Evolutionary conservation across 2,888 invertebrate species (phyloP), one percentile per base, ranked within the genome.

Genomic region (Pimpla rufipes): DNA sequence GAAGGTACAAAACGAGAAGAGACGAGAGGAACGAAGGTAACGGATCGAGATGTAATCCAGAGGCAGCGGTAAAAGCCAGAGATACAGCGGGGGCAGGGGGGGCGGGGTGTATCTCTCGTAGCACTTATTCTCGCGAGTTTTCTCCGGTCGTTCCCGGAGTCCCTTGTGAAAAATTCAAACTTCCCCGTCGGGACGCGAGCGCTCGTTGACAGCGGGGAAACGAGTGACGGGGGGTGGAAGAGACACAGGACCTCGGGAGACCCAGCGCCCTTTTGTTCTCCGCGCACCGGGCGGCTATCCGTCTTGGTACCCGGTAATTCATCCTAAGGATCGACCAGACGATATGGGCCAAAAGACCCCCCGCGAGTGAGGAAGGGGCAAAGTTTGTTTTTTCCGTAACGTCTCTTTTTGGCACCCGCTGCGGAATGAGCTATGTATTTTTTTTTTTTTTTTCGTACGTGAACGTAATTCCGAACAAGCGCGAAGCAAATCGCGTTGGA

Each of bases 251-350:
- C 71, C 70, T 85, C 57, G 62, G 80, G 77, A 47, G 13, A 84
- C 77, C 78, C 80, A 74, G 78, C 76, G 73, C 64, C 81, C 68
- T 74, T 64, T 64, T 74, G 80, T 79, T 55, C 78, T 77, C 64
- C 66, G 68, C 66, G 64, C 64, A 78, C 42, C 52, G 70, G 77
- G 47, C 52, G 68, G 77, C 78, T 47, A 87, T 87, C 79, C 82
- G 47, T 87, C 82, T 87, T 85, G 82, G 47, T 75, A 55, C 35
- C 71, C 86, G 80, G 87, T 87, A 87, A 87, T 87, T 87, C 77
- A 78, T 87, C 47, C 79, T 52, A 40, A 59, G 55, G 68, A 82
- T 82, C 78, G 78, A 75, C 45, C 66, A 40, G 29, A 18, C 45
- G 79, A 79, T 79, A 71, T 62, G 47, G 62, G 55, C 71, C 59